Conservation (phyloP, 2,888 invertebrate species). For the Caenorhabditis imperialis region DNA sequence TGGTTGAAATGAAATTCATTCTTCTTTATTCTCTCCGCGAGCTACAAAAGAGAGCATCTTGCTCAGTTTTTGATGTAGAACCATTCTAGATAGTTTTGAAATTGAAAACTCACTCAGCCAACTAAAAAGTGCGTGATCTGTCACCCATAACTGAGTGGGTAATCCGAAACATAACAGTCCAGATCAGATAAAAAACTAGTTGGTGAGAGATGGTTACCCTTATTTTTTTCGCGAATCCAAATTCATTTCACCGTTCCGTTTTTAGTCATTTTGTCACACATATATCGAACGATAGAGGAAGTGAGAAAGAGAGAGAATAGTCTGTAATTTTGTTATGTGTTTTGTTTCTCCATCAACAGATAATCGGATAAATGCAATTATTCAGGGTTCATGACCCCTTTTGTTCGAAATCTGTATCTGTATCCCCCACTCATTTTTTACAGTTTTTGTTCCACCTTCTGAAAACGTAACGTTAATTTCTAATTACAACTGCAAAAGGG, state of each 20-base stretch:
- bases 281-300: not conserved
- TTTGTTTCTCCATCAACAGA: conserved; percentile 30
- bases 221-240: conserved; percentile 6
- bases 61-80: not conserved
- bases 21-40: too few relatives aligned
- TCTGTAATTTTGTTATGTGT: conserved; percentile 40
- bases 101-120: not conserved
- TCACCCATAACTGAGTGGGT: conserved; percentile 39
- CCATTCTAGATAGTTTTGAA: not conserved
- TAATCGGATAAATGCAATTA: conserved; percentile 68
- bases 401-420: conserved; percentile 3
- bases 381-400: conserved; percentile 60
- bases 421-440: too few relatives aligned
- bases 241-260: conserved; percentile 34
- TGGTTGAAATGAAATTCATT: conserved; percentile 5
- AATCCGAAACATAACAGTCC: conserved; percentile 49
- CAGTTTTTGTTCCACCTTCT: too few relatives aligned
- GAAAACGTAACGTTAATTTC: conserved; percentile 35
- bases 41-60: not conserved
- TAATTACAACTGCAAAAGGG: conserved; percentile 8
- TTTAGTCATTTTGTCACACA: conserved; percentile 40
- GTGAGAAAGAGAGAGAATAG: conserved; percentile 2
- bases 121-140: conserved; percentile 36
- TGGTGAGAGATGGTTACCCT: conserved; percentile 5
- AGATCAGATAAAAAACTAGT: conserved; percentile 47